These are phyloP conservation scores for Circaetus cinerascens DNA, from an alignment of 2,113 vertebrate genomes.

Conservation along the genomic window DNA sequence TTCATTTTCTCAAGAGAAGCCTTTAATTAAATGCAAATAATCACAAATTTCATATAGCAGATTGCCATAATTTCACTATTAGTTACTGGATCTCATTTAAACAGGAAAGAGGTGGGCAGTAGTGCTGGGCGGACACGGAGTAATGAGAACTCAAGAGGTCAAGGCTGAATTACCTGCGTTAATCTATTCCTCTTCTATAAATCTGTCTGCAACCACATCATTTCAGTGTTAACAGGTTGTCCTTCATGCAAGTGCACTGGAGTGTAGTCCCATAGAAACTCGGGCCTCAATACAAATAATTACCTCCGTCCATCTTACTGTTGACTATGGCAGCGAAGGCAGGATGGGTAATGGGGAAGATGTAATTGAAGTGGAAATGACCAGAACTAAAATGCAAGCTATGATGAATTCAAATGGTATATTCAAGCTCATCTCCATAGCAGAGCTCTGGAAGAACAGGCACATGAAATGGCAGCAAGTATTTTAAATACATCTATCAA, in stretches of 20 bases:
- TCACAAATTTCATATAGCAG: constrained; percentile 66
- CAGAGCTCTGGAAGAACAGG: constrained; percentile 14
- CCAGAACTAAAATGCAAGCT: constrained; percentile 16
- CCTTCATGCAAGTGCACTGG: constrained; percentile 26
- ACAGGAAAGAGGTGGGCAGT: neutral
- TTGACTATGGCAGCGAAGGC: neutral
- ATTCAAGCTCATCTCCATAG: neutral
- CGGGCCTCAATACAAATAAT: constrained; percentile 30
- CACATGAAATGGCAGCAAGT: neutral
- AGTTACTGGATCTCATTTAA: constrained; percentile 39
- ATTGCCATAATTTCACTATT: constrained; percentile 51
- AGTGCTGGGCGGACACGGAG: neutral
- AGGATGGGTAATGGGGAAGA: neutral
- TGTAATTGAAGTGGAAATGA: constrained; percentile 39
- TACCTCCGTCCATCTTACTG: constrained; percentile 26
- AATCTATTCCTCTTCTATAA: constrained; percentile 19
- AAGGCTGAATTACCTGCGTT: neutral
- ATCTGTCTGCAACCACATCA: neutral
- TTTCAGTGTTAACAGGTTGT: constrained; percentile 36
- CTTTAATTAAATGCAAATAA: constrained; percentile 76
- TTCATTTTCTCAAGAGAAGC: constrained; percentile 65
- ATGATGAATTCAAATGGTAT: neutral
- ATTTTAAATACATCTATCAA: constrained; percentile 1
- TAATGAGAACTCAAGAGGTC: constrained; percentile 44
- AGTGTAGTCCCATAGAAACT: constrained; percentile 11